phyloP scores from a whole-genome alignment of 2,888 invertebrate species.

The Lysandra bellargus region DNA sequence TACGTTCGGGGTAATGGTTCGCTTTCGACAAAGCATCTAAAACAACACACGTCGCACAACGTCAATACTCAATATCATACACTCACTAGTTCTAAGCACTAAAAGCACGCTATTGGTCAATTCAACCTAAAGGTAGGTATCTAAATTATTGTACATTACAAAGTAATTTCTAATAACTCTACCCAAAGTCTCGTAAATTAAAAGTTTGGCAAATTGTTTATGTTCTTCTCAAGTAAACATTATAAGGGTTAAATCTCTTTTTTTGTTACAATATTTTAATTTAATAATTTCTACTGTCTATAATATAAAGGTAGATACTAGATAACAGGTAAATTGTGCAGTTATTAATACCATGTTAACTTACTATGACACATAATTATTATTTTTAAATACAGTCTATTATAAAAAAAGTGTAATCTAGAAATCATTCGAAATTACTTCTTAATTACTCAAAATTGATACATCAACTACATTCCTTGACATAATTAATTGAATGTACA shows the following conservation, averaged over 20 bases:
- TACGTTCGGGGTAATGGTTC: conserved; percentile 76
- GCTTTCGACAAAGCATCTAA: conserved; percentile 80
- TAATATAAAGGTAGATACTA: background rate
- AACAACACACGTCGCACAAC: conserved; percentile 77
- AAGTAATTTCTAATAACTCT: background rate
- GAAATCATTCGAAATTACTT: background rate
- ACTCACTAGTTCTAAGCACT: conserved; percentile 38
- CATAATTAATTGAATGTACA: too few species aligned
- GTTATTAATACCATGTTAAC: too few species aligned
- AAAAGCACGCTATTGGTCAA: conserved; percentile 31
- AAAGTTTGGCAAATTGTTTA: background rate
- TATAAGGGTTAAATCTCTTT: too few species aligned
- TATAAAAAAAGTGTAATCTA: background rate
- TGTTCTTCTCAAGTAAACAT: background rate
- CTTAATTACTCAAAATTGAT: background rate
- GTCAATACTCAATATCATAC: conserved; percentile 59
- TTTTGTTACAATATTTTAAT: background rate
- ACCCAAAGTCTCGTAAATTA: background rate
- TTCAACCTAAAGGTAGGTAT: background rate
- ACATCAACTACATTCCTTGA: background rate
- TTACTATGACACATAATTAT: too few species aligned
- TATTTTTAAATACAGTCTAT: too few species aligned
- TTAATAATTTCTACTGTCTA: background rate
- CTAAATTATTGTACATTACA: background rate
- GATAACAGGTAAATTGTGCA: too few species aligned